A percentile compares a stretch with the other conserved stretches of the same genome.
These are phyloP conservation scores for Aphis craccivora DNA, from an alignment of 1,140 invertebrate species.

Conservation along the genomic window DNA sequence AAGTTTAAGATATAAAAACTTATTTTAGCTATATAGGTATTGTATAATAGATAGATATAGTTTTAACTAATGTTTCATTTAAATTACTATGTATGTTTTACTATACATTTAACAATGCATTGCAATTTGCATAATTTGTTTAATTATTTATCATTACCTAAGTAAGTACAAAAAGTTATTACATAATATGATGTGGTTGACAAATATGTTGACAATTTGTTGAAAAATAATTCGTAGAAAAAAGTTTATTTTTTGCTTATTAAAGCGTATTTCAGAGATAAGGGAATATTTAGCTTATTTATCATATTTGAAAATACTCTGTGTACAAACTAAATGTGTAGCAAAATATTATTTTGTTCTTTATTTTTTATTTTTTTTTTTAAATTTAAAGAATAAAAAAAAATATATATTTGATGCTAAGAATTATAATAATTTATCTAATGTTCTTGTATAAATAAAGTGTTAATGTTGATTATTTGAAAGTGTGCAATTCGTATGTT, in stretches of 20 bases:
- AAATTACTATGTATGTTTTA: neutral
- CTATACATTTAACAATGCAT: neutral
- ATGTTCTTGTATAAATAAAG: neutral
- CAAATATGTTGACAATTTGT: slow-evolving; percentile 13
- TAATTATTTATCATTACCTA: slow-evolving; percentile 5
- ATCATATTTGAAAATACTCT: slow-evolving; percentile 14
- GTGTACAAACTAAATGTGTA: slow-evolving; percentile 1
- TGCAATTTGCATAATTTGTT: neutral
- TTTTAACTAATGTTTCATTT: neutral
- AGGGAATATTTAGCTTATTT: slow-evolving; percentile 12
- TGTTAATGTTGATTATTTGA: neutral
- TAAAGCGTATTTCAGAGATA: neutral
- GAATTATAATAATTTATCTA: neutral
- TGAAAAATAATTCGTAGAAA: slow-evolving; percentile 10
- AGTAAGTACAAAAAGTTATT: slow-evolving; percentile 1
- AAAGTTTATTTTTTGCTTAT: slow-evolving; percentile 18
- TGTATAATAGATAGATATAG: neutral
- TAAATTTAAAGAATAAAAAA: neutral
- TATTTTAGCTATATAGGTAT: neutral
- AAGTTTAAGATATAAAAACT: neutral
- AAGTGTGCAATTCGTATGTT: neutral
- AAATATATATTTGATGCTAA: slow-evolving; percentile 1
- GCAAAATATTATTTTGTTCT: neutral
- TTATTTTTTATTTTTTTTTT: neutral
- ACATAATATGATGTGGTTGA: slow-evolving; percentile 2